Evolutionary conservation across 2,113 vertebrate species (phyloP), one percentile per base, ranked within the genome.

Genomic region (Ptyas mucosa): DNA sequence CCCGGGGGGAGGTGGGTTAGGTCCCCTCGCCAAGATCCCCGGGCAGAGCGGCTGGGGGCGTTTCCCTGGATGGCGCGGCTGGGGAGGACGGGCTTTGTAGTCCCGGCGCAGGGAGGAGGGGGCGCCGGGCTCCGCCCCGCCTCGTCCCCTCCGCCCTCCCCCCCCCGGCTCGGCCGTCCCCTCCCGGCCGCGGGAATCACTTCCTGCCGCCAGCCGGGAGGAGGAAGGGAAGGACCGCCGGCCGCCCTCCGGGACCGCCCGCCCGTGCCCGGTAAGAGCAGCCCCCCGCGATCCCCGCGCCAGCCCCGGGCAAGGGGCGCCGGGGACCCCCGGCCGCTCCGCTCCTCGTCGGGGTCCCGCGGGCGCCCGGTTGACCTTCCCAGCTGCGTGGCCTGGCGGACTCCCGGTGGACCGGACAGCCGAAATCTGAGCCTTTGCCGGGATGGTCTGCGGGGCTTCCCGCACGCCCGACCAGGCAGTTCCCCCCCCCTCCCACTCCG

Each of bases 181-280:
- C 2, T 15, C 29, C 7, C 8, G 52, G 12, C 54, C 85, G 52
- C 75, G n/a, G 5, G 8, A 18, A 69, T 88, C 91, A 88, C 91
- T 92, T 88, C 91, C 91, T 92, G 91, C 85, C 43, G 26, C 85
- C 46, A 24, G 51, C 69, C n/a, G 85, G 46, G 57, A 51, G 91
- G 91, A 92, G 86, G 57, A 88, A 58, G 53, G 54, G 81, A 43
- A 20, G 57, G 49, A 75, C 49, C 29, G 51, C n/a, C 18, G 14
- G 64, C 49, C 29, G 29, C 49, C 12, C 87, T 15, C 52, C 51
- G 15, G 24, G 86, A 53, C 51, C 7, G 51, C 86, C 86, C 5
- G 46, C 57, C 57, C 57, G 54, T 21, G 58, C 24, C 58, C 29
- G n/a, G 88, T 43, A 26, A 46, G 55, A 23, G 39, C 23, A 21